Base-by-base conservation (phyloP, 2,113 vertebrate species). In the Suricata suricatta region DNA sequence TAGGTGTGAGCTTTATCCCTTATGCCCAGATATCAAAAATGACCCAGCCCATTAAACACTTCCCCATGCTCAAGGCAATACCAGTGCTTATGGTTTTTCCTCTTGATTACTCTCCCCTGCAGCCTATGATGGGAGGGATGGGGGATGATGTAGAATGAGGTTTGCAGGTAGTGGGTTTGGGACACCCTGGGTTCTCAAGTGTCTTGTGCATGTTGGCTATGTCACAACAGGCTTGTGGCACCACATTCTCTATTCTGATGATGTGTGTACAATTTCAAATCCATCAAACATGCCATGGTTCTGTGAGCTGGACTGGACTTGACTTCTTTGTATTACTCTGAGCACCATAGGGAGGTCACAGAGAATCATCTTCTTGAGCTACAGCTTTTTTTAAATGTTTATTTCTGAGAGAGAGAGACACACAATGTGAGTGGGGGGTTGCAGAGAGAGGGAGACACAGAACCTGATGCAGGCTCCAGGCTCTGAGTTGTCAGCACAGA, bases 201-300 rank as follows among this genome's bases (percentile, higher is more conserved):
- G 16, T 82, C 38, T 11, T 1, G 0, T 14, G 21, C 5, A 0
- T 8, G 19, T 11, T 23, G 21, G 77, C 38, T 19, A 38, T 21
- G 31, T 16, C 9, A 16, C 50, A 84, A n/a, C 16, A 17, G 64
- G 11, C 33, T 77, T 0, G 0, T 63, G 33, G 64, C 9, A 21
- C 5, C 17, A 12, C 14, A 1, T 11, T 6, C 8, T 66, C 54
- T n/a, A 8, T 54, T 47, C n/a, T 50, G 31, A 47, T 23, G 27
- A 29, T 8, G 2, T 33, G 21, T 1, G 19, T 82, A 31, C 14
- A 47, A 7, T 76, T 52, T 64, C 11, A 77, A 38, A 13, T 77
- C 38, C 50, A 12, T n/a, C 31, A 74, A 63, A 69, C 50, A 11
- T 15, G n/a, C 31, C 21, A 0, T 38, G 27, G 52, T 68, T 94